Base-by-base conservation (phyloP, 1,140 invertebrate genomes). In the Meteorus sp. region DNA sequence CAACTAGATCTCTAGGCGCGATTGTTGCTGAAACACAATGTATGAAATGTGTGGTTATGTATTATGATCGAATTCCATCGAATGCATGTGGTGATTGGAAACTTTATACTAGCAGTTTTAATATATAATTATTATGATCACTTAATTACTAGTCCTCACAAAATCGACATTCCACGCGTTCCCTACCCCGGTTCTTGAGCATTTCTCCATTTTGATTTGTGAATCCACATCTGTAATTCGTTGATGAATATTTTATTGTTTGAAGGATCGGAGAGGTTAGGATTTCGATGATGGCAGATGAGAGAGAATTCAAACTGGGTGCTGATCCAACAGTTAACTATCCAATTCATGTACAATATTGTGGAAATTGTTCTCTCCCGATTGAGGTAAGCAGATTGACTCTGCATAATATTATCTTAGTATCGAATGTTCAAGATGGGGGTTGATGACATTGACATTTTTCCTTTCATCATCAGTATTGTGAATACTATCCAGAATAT, bases 401-500 rank as follows among this genome's bases (percentile, higher is more conserved):
- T 53, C n/a, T 53, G 33, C 23, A 9, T n/a, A 23, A 3, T 25
- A 37, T 23, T 45, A 2, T 5, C 25, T 43, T 43, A 13, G 7
- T 5, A 17, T 19, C 9, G 39, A 43, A 43, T 43, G 20, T 4
- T 56, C 51, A 44, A 37, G 25, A 4, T 44, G 37, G 13, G 7
- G 20, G 29, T 31, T 39, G 23, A 19, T 48, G 25, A 20, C 23
- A 47, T 13, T 27, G 15, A 23, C 37, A 1, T 37, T 52, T 22
- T 17, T 27, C 11, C 45, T 39, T 61, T 55, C 43, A 72, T 71
- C 73, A 72, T 45, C 74, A 95, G 89, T 99, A 98, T 74, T 99
- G 97, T 77, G 96, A 98, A 85, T 98, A 95, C 80, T 97, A 97
- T 81, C 95, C 95, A 33, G 93, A 96, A 73, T 95, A 94, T 80